phyloP scores from a whole-genome alignment of 2,113 vertebrate species.

The Oophaga pumilio region DNA sequence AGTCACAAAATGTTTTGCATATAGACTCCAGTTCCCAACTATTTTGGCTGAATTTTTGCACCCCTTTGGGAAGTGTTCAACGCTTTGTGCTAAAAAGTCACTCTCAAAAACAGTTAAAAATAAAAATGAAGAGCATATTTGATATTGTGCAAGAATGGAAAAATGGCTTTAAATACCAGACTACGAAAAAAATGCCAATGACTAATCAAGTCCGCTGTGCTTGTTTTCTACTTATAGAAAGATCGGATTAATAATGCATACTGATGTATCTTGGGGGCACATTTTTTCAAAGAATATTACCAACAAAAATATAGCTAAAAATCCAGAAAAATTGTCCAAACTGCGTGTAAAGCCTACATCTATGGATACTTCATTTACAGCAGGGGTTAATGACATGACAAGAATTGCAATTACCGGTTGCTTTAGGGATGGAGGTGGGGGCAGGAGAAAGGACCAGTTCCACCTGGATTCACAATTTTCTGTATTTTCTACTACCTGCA shows the following conservation, averaged over 20 bases:
- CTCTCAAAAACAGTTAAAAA: no score
- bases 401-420: no score
- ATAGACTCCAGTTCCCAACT: no score
- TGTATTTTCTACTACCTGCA: slow-evolving; percentile 43
- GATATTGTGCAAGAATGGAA: no score
- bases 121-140: no score
- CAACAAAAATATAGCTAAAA: neutral
- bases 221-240: neutral
- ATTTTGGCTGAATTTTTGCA: no score
- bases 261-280: neutral
- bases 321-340: neutral
- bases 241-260: neutral
- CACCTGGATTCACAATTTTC: slow-evolving; percentile 18
- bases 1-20: no score
- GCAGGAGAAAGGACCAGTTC: neutral
- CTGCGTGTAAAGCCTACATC: neutral
- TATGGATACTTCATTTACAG: neutral
- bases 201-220: neutral
- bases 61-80: no score
- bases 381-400: slow-evolving; percentile 25
- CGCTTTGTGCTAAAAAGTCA: no score
- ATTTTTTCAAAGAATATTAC: no score
- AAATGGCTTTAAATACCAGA: no score
- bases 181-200: no score
- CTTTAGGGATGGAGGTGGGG: neutral